Percentiles rank a stretch among this genome's conserved stretches.
Conservation (phyloP, 2,797 vertebrate species). For the Siniperca undulata region DNA sequence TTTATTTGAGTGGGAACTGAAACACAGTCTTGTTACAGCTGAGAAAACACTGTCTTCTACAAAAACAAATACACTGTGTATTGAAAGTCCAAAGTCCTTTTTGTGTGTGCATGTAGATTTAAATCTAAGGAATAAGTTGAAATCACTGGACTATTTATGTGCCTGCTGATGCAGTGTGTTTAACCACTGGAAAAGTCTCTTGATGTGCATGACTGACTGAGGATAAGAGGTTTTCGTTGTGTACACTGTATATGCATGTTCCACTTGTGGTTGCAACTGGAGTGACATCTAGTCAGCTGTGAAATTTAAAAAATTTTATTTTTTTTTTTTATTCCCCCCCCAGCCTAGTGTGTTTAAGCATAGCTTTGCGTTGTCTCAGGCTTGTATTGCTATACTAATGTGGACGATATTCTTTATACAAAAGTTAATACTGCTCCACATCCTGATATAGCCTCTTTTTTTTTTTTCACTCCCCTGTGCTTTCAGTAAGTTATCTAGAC, state of each 20-base stretch:
- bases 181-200: slow-evolving; percentile 11
- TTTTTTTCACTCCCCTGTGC: not conserved
- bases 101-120: not conserved
- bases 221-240: not conserved
- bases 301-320: not conserved
- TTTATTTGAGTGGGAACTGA: not conserved
- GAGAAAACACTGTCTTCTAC: not conserved
- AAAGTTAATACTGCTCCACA: too few relatives aligned
- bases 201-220: slow-evolving; percentile 37
- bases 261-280: slow-evolving; percentile 36
- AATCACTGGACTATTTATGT: not conserved
- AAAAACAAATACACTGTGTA: not conserved
- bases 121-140: not conserved
- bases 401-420: too few relatives aligned
- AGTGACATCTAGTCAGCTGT: not conserved
- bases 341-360: not conserved
- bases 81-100: not conserved
- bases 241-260: not conserved
- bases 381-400: too few relatives aligned
- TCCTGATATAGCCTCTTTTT: not conserved
- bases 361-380: too few relatives aligned
- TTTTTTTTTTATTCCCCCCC: too few relatives aligned
- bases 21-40: not conserved
- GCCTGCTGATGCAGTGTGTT: slow-evolving; percentile 14
- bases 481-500: not conserved